A percentile compares a stretch with the other conserved stretches of the same genome.
phyloP scores from a whole-genome alignment of 2,888 invertebrate species.

The Anodontia alba region DNA sequence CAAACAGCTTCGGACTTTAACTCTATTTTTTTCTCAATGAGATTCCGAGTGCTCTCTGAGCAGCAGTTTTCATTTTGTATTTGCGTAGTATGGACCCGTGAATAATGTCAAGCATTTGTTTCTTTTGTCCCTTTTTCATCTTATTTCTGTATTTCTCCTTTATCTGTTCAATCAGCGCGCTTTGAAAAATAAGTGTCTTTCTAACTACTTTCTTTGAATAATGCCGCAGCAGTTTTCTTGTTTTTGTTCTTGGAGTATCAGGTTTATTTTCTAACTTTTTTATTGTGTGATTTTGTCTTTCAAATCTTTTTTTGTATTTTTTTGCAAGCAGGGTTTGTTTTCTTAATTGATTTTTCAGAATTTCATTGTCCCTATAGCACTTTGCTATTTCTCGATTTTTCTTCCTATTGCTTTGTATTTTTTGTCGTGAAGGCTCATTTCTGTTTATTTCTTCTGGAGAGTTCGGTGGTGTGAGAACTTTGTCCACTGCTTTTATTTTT shows the following conservation, averaged over 20 bases:
- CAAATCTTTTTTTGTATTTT: conserved; percentile 19
- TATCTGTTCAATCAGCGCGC: not conserved
- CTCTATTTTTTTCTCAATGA: not conserved
- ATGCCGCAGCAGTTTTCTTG: not conserved
- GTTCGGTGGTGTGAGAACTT: not conserved
- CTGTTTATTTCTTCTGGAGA: not conserved
- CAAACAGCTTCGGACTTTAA: not conserved
- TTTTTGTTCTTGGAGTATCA: conserved; percentile 20
- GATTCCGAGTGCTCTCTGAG: not conserved
- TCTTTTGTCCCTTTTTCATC: not conserved
- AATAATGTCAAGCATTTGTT: not conserved
- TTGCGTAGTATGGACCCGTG: not conserved
- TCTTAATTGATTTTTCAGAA: not conserved
- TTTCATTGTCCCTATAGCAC: not conserved
- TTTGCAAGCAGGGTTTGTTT: conserved; percentile 13
- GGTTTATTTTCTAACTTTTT: conserved; percentile 15
- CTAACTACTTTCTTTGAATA: not conserved
- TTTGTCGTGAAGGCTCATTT: not conserved
- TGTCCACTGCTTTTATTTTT: not conserved
- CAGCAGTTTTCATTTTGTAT: conserved; percentile 7
- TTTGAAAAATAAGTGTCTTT: conserved; percentile 21
- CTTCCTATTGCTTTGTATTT: not conserved
- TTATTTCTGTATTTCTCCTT: not conserved
- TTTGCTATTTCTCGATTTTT: not conserved
- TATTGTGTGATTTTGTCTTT: not conserved